Base-by-base conservation (phyloP, 1,140 invertebrate species). In the Pseudobourletiella spinata region DNA sequence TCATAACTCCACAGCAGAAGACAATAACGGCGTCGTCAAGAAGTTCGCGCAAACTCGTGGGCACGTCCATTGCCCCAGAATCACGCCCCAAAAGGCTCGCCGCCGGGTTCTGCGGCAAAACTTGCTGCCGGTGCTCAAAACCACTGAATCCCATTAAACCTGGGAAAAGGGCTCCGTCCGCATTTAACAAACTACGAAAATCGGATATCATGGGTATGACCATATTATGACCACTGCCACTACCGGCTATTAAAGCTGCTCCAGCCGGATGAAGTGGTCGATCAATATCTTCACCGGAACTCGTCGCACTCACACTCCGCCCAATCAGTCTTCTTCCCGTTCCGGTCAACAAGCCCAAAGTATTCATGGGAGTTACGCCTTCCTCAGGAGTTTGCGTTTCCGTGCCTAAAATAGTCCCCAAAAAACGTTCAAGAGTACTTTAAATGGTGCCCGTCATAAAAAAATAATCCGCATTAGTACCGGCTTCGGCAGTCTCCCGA, bases 11-110 rank as follows among this genome's bases (percentile, higher is more conserved):
- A 46, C 80, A 79, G 57, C 85, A 81, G 67, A 86, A 88, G 55
- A 88, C 76, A 0, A 86, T 74, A 15, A 88, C 78, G 1, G 86
- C 76, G 20, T 82, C 81, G 72, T 88, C 85, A 0, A 88, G 69
- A 1, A 88, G 71, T 67, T 86, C 82, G 61, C 76, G 72, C 29
- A 79, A 56, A 48, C 69, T 70, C 4, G 66, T 62, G 0, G 16
- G 39, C 4, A 56, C 48, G 25, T 68, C 57, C 59, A 67, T 71
- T 2, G 25, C 25, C 6, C 64, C 59, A 2, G 42, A 61, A 32
- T 69, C 68, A 55, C 60, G 59, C 14, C 68, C 61, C 1, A 67
- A n/a, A 1, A 58, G 28, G 14, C 57, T 46, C 2, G 52, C 54
- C 20, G 62, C 63, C 2, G 65, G 68, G 58, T 65, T 65, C 3